These are phyloP conservation scores for Drosophila lini DNA, from an alignment of 1,140 invertebrate genomes.

Conservation along the genomic window DNA sequence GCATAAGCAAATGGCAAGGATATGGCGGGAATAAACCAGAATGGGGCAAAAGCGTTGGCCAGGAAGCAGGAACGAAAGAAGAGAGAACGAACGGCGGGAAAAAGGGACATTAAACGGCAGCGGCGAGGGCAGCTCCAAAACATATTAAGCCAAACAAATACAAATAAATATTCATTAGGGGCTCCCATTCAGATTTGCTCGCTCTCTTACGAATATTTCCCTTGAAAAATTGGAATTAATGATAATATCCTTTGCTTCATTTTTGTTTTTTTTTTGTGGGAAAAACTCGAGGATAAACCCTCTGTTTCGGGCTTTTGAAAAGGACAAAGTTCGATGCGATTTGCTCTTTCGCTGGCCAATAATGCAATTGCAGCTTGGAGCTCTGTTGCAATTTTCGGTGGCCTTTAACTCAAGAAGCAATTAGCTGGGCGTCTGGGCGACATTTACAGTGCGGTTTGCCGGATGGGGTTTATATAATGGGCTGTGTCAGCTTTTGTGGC, in stretches of 20 bases:
- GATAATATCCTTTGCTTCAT: conserved; percentile 9
- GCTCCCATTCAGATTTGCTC: conserved; percentile 41
- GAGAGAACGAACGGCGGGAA: conserved; percentile 17
- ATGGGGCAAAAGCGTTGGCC: conserved; percentile 27
- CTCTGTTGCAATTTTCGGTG: conserved; percentile 8
- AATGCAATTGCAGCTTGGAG: conserved; percentile 33
- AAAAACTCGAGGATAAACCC: neutral
- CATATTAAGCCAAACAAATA: conserved; percentile 51
- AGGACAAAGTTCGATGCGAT: conserved; percentile 23
- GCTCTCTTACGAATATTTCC: conserved; percentile 17
- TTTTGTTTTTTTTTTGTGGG: neutral
- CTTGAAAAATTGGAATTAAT: conserved; percentile 48
- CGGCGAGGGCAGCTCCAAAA: conserved; percentile 36
- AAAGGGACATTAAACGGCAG: conserved; percentile 66
- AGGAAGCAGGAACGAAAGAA: neutral
- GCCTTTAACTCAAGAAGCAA: conserved; percentile 29
- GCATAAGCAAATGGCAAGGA: conserved; percentile 72
- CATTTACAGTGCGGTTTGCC: conserved; percentile 38
- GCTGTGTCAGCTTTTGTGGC: conserved; percentile 45
- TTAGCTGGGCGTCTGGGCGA: conserved; percentile 46
- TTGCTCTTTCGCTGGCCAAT: conserved; percentile 10
- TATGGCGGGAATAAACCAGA: conserved; percentile 36
- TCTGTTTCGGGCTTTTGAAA: conserved; percentile 1
- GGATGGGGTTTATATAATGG: conserved; percentile 46
- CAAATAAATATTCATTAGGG: conserved; percentile 60